These are phyloP conservation scores for Patiria miniata DNA, from an alignment of 35 echinoderm and acorn worm species.

Conservation along the genomic window DNA sequence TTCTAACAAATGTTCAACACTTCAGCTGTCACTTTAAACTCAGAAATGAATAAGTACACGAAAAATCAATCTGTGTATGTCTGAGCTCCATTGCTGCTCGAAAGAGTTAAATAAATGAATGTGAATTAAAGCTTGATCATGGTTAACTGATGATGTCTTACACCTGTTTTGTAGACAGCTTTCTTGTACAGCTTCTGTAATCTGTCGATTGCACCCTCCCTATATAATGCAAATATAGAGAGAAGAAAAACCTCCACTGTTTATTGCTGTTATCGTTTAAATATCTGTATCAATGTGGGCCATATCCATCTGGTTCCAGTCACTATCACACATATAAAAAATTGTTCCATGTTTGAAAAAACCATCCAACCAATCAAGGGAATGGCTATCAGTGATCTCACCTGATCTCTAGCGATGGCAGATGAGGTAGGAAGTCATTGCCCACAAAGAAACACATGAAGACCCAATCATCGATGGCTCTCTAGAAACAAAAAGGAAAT, in stretches of 20 bases:
- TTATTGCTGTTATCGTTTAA: no score
- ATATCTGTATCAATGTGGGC: no score
- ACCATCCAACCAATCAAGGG: slow-evolving; percentile 46
- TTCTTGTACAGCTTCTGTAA: slow-evolving; percentile 84
- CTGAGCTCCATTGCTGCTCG: no score
- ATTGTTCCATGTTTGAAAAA: neutral
- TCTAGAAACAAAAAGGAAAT: slow-evolving; percentile 41
- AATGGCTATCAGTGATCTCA: slow-evolving; percentile 16
- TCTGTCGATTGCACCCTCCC: slow-evolving; percentile 92
- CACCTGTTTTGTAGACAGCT: slow-evolving; percentile 91
- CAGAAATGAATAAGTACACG: no score
- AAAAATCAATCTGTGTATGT: no score
- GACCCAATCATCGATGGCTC: slow-evolving; percentile 97
- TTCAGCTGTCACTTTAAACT: no score
- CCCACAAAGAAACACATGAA: slow-evolving; percentile 99
- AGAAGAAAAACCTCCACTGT: no score
- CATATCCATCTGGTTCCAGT: no score
- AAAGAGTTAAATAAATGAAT: no score
- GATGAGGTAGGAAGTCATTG: slow-evolving; percentile 95
- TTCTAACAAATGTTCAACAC: no score
- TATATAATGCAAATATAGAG: slow-evolving; percentile 16
- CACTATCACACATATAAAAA: no score
- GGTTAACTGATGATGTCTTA: slow-evolving; percentile 24
- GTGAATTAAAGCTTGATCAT: no score
- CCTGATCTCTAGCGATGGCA: slow-evolving; percentile 95